Conservation (phyloP, 2,888 invertebrate genomes). For the Thera britannica region DNA sequence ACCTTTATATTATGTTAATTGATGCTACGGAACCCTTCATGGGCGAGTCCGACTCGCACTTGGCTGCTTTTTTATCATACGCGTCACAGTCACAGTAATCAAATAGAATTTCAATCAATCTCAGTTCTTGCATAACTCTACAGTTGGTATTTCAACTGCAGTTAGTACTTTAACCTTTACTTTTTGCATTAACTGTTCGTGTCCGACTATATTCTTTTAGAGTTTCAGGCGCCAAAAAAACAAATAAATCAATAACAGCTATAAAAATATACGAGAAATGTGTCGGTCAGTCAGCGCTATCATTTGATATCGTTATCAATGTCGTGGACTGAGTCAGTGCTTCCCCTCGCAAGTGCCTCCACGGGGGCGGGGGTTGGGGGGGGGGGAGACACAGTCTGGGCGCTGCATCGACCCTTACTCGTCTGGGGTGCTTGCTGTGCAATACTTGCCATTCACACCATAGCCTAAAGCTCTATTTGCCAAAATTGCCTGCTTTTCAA, state of each 20-base stretch:
- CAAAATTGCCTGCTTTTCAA: conserved; percentile 8
- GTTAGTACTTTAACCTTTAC: conserved; percentile 9
- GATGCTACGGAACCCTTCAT: too few relatives aligned
- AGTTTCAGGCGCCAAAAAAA: background rate
- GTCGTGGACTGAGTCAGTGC: conserved; percentile 9
- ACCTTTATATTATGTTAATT: too few relatives aligned
- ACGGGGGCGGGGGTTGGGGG: background rate
- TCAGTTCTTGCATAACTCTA: conserved; percentile 7
- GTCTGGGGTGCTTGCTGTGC: conserved; percentile 14
- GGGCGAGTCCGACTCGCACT: too few relatives aligned
- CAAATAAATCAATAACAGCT: background rate
- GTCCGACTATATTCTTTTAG: too few relatives aligned
- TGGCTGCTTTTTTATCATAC: background rate
- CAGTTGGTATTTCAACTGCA: conserved; percentile 1
- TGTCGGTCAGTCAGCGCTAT: conserved; percentile 7
- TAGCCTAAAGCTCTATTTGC: conserved; percentile 19
- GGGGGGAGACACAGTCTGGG: conserved; percentile 7
- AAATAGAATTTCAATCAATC: conserved; percentile 7
- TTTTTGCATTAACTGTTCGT: background rate
- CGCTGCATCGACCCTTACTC: conserved; percentile 15
- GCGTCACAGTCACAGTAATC: conserved; percentile 2
- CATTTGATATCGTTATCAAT: conserved; percentile 11
- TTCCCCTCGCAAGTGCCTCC: conserved; percentile 5
- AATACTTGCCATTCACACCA: conserved; percentile 12
- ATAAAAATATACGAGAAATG: conserved; percentile 6